Evolutionary conservation across 1,140 invertebrate species (phyloP).

Genomic region (Bradysia coprophila): DNA sequence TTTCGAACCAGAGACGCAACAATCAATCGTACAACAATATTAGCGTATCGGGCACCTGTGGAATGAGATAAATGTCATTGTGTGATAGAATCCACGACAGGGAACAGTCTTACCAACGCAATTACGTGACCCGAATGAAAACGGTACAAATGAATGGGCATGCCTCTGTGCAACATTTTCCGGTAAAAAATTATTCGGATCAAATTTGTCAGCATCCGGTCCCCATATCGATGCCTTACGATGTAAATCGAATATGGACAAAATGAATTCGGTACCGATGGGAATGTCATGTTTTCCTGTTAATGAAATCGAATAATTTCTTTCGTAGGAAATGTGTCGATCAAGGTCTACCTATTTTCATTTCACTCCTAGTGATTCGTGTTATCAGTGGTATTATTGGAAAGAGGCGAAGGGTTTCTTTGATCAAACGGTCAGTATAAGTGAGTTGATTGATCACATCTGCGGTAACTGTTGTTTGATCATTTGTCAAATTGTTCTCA

Average conservation of each 20-base stretch:
- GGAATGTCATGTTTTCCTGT: conserved; percentile 8
- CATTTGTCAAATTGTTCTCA: not conserved
- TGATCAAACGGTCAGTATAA: conserved; percentile 22
- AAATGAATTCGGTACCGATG: conserved; percentile 11
- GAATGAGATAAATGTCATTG: not conserved
- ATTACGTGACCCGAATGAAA: conserved; percentile 33
- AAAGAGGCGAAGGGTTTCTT: conserved; percentile 23
- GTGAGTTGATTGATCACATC: conserved; percentile 22
- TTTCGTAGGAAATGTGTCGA: no score
- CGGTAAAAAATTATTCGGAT: conserved; percentile 36
- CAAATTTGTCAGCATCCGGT: conserved; percentile 33
- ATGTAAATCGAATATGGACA: conserved; percentile 17
- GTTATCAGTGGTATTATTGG: conserved; percentile 15
- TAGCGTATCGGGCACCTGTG: not conserved
- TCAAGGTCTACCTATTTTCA: not conserved
- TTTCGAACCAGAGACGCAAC: not conserved
- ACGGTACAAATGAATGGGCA: conserved; percentile 29
- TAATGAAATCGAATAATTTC: not conserved
- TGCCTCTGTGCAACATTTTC: conserved; percentile 17
- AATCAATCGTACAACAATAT: not conserved
- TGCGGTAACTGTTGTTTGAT: not conserved
- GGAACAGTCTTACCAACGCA: conserved; percentile 25
- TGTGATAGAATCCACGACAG: not conserved
- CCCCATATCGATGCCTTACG: conserved; percentile 11
- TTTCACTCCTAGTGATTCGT: not conserved